These are phyloP conservation scores for Acromyrmex echinatior DNA, from an alignment of 1,140 invertebrate genomes.

Conservation along the genomic window DNA sequence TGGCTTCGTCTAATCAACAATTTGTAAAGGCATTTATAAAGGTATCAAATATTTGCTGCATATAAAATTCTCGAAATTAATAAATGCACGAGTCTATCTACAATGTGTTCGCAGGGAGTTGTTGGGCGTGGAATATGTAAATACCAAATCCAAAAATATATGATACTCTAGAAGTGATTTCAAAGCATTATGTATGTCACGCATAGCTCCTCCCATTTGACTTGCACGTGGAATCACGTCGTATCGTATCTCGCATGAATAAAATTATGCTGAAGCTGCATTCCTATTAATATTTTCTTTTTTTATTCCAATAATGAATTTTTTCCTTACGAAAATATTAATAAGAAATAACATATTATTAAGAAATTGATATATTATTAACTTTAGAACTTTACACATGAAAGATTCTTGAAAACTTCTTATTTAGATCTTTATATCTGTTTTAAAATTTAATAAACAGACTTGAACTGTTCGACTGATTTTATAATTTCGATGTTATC, in stretches of 20 bases:
- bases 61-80: slow-evolving; percentile 60
- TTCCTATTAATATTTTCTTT: slow-evolving; percentile 5
- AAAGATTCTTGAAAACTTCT: background rate
- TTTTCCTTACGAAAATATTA: background rate
- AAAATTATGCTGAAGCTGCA: background rate
- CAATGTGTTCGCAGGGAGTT: slow-evolving; percentile 14
- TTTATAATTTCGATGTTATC: background rate
- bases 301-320: background rate
- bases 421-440: background rate
- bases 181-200: background rate
- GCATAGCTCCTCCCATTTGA: slow-evolving; percentile 3
- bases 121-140: slow-evolving; percentile 19
- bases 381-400: background rate
- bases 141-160: slow-evolving; percentile 53
- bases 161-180: slow-evolving; percentile 16
- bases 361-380: background rate
- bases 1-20: slow-evolving; percentile 2
- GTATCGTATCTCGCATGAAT: background rate
- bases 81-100: slow-evolving; percentile 58
- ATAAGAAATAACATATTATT: background rate
- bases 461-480: background rate
- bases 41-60: slow-evolving; percentile 23
- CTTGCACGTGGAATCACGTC: slow-evolving; percentile 3
- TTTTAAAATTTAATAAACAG: background rate
- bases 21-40: background rate